A percentile compares a stretch with the other conserved stretches of the same genome.
phyloP scores from a whole-genome alignment of 2,888 invertebrate genomes.

The Pimpla rufipes region DNA sequence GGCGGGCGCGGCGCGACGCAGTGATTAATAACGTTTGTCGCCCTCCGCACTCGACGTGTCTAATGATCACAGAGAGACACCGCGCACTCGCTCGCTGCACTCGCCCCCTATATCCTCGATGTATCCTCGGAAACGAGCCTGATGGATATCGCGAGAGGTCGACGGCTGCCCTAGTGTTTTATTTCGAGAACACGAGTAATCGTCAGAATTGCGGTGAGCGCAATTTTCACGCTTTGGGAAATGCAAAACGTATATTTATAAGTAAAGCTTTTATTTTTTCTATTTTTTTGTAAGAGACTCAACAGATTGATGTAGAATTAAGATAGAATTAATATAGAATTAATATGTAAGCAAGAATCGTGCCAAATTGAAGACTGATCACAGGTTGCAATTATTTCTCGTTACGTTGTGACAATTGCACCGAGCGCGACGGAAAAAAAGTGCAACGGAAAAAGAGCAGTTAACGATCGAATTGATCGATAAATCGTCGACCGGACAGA shows the following conservation, averaged over 20 bases:
- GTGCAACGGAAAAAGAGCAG: neutral
- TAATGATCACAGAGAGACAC: slow-evolving; percentile 51
- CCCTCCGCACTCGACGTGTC: slow-evolving; percentile 43
- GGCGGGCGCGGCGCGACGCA: slow-evolving; percentile 33
- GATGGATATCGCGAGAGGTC: slow-evolving; percentile 58
- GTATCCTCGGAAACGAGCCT: slow-evolving; percentile 39
- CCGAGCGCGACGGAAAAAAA: neutral
- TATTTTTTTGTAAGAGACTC: too few relatives aligned
- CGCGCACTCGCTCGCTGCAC: slow-evolving; percentile 4
- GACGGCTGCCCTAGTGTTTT: slow-evolving; percentile 45
- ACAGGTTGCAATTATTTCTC: neutral
- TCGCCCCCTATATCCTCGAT: slow-evolving; percentile 13
- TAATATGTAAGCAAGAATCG: too few relatives aligned
- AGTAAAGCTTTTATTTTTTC: neutral
- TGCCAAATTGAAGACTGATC: neutral
- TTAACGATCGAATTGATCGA: slow-evolving; percentile 30
- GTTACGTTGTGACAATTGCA: slow-evolving; percentile 1
- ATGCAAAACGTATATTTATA: neutral
- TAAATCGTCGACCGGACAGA: slow-evolving; percentile 4
- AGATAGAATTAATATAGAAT: too few relatives aligned
- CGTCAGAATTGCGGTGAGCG: slow-evolving; percentile 23
- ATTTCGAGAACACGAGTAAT: slow-evolving; percentile 29
- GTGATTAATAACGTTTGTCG: slow-evolving; percentile 73
- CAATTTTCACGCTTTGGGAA: neutral
- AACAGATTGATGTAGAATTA: too few relatives aligned